Conservation (phyloP, 2,888 invertebrate species). For the Agriotes lineatus region DNA sequence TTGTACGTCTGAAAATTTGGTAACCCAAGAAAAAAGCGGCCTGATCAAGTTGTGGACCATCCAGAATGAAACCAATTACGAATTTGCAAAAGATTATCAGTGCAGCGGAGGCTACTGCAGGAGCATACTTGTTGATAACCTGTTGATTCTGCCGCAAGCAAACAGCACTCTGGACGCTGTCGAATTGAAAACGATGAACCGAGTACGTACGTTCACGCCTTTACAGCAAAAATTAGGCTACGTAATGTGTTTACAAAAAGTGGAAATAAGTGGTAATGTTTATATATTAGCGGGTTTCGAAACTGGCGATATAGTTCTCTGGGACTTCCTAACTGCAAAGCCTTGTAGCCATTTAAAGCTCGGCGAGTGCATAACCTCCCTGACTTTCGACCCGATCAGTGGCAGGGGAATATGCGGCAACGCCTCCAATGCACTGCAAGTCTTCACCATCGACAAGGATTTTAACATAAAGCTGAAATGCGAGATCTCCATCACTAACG, state of each 20-base stretch:
- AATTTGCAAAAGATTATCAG: slow-evolving; percentile 70
- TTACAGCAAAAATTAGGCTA: slow-evolving; percentile 70
- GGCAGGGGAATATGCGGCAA: slow-evolving; percentile 78
- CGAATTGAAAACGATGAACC: slow-evolving; percentile 63
- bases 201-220: slow-evolving; percentile 64
- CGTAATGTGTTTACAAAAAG: slow-evolving; percentile 75
- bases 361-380: slow-evolving; percentile 76
- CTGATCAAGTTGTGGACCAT: slow-evolving; percentile 76
- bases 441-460: slow-evolving; percentile 69
- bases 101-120: slow-evolving; percentile 81
- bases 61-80: slow-evolving; percentile 71
- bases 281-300: slow-evolving; percentile 80
- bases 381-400: slow-evolving; percentile 77
- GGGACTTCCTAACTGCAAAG: slow-evolving; percentile 76
- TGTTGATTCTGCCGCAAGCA: slow-evolving; percentile 76
- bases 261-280: slow-evolving; percentile 66
- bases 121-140: slow-evolving; percentile 72
- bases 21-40: slow-evolving; percentile 83
- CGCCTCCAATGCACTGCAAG: slow-evolving; percentile 72
- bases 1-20: slow-evolving; percentile 72
- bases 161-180: slow-evolving; percentile 68
- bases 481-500: slow-evolving; percentile 78
- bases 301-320: slow-evolving; percentile 78
- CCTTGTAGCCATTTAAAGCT: slow-evolving; percentile 70
- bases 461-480: slow-evolving; percentile 71